A percentile compares a stretch with the other conserved stretches of the same genome.
Conservation (phyloP, 1,140 invertebrate genomes). For the Sycobia sp. region DNA sequence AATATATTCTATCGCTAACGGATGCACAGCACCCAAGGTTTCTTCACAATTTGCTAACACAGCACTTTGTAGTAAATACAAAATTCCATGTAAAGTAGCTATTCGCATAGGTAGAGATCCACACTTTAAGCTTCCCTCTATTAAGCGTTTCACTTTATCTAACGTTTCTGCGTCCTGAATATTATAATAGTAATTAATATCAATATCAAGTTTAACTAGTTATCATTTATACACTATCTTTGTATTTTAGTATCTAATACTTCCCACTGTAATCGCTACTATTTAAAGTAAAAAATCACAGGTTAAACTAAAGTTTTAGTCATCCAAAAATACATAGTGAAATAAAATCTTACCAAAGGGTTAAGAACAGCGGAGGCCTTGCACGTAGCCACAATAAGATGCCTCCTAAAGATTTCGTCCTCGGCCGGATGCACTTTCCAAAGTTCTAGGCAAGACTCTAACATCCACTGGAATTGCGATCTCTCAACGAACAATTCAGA, state of each 20-base stretch:
- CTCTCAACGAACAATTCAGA: slow-evolving; percentile 76
- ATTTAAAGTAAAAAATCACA: neutral
- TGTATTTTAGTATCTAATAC: too few species aligned
- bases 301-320: too few species aligned
- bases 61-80: slow-evolving; percentile 76
- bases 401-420: slow-evolving; percentile 75
- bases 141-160: slow-evolving; percentile 68
- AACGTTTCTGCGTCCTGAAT: slow-evolving; percentile 63
- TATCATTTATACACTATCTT: too few species aligned
- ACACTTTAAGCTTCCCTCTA: slow-evolving; percentile 70
- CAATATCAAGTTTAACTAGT: too few species aligned
- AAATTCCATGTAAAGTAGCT: slow-evolving; percentile 73
- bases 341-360: slow-evolving; percentile 56
- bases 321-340: neutral
- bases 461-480: slow-evolving; percentile 76
- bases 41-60: slow-evolving; percentile 66
- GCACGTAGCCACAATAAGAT: slow-evolving; percentile 71
- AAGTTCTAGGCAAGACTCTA: slow-evolving; percentile 70
- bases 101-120: slow-evolving; percentile 71
- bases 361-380: slow-evolving; percentile 73
- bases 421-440: slow-evolving; percentile 68
- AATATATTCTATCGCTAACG: slow-evolving; percentile 72
- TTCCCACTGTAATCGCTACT: too few species aligned
- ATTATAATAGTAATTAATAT: too few species aligned
- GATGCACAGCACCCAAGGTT: slow-evolving; percentile 67